Evolutionary conservation across 2,888 invertebrate genomes (phyloP), one percentile per base, ranked within the genome.

Genomic region (Conistra vaccinii): DNA sequence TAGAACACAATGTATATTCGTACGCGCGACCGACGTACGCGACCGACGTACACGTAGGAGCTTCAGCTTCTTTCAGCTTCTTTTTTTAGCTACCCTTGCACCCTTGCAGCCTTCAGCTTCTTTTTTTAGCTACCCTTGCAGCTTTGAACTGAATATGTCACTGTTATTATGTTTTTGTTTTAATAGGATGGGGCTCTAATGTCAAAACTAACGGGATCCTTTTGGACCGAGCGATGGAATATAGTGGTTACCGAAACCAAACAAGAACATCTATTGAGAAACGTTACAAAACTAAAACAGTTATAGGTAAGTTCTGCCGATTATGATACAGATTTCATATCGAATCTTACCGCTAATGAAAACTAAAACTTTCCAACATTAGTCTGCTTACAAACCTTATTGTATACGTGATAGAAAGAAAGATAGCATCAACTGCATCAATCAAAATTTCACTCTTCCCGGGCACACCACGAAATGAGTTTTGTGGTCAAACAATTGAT

Each of bases 401-500:
- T 87, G 81, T 82, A 78, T 87, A 88, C 89, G 87, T 88, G 88
- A 85, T 87, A 82, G 82, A 84, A 79, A 83, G 81, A 87, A 81
- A 80, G 84, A 85, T 80, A 86, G 62, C 77, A 78, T 68, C 74
- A 80, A 82, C 87, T 88, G 83, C 80, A 88, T 89, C 91, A 91
- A 91, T 93, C 91, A 90, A 91, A 92, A 92, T 94, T 93, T 93
- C 92, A 92, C 91, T 91, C 90, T 89, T 88, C 84, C 87, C 90
- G 88, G 90, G 91, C 91, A 90, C 89, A 88, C 87, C 86, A 88
- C 91, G 91, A 93, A 96, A 96, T 96, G 93, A 95, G 94, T 93
- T 95, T 93, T 95, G 96, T 93, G 95, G 95, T 95, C 93, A 93
- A 94, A 95, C 94, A 95, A 96, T 95, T 89, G 93, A 87, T 82